Conservation (phyloP, 2,113 vertebrate genomes). For the Pionites leucogaster region DNA sequence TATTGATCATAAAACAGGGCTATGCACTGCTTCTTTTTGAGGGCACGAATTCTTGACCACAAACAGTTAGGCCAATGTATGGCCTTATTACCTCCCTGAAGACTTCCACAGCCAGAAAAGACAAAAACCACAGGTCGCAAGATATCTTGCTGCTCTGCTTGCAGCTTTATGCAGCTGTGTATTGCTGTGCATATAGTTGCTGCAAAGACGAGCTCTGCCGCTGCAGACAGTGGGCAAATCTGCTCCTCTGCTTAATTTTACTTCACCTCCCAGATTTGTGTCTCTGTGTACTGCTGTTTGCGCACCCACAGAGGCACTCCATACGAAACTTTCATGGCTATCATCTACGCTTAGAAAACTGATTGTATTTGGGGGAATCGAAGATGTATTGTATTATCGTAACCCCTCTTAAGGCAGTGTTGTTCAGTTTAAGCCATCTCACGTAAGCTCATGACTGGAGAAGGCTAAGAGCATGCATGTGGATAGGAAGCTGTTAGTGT, state of each 20-base stretch:
- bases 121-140: not conserved
- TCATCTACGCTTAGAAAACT: not conserved
- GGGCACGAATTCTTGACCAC: not conserved
- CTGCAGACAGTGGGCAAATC: not conserved
- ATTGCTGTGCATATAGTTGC: not conserved
- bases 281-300: not conserved
- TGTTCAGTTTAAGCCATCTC: not conserved
- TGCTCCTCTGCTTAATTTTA: not conserved
- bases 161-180: not conserved
- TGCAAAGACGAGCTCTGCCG: not conserved
- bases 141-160: not conserved
- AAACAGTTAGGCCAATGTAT: not conserved
- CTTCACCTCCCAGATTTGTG: not conserved
- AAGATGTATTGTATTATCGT: not conserved
- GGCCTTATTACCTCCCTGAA: not conserved
- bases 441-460: not conserved
- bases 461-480: not conserved
- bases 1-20: not conserved
- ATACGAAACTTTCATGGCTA: not conserved
- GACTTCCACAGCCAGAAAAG: not conserved
- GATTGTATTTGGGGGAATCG: not conserved
- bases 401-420: not conserved
- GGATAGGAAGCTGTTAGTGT: not conserved
- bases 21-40: conserved; percentile 5
- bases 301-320: not conserved